Evolutionary conservation across 2,888 invertebrate species (phyloP), one percentile per base, ranked within the genome.

Genomic region (Pedicia rivosa): DNA sequence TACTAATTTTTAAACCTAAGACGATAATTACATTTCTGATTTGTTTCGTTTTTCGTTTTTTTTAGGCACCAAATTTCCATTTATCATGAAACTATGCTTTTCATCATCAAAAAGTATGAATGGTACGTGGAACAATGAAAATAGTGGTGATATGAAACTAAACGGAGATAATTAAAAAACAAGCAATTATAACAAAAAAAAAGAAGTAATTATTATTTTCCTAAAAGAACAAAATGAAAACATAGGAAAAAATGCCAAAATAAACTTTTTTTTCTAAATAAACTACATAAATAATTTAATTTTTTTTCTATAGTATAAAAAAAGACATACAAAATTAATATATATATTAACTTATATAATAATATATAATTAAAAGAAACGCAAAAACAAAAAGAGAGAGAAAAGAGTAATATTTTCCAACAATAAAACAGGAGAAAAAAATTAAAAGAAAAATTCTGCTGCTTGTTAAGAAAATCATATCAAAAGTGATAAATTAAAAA

Each of bases 31-130:
- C 14, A 7, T 27, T 27, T 31, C 6, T 31, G 28, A 16, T 31
- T n/a, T 31, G 7, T 10, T 10, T 12, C 4, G 10, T 27, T 7
- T 27, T 27, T n/a, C n/a, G 9, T 22, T 14, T 47, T 48, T 72
- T 74, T 10, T 70, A 90, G 91, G 82, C 62, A 91, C 91, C 47
- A 94, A 94, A 68, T 91, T 91, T 65, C 97, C 97, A 48, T 97
- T 92, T 70, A 87, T 94, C 54, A 86, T 97, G 82, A 97, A 97
- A 67, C 69, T 97, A 50, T 95, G 95, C 60, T 97, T 95, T 72
- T 94, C 94, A 14, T 88, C 90, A 42, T 75, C 79, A 43, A 62
- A 62, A 52, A 62, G 59, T 53, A 59, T 62, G 59, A 62, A 62
- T 66, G 78, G 60, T 62, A 72, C 58, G 67, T 74, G 70, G 60